Base-by-base conservation (phyloP, 1,140 invertebrate genomes). In the Cydia strobilella region DNA sequence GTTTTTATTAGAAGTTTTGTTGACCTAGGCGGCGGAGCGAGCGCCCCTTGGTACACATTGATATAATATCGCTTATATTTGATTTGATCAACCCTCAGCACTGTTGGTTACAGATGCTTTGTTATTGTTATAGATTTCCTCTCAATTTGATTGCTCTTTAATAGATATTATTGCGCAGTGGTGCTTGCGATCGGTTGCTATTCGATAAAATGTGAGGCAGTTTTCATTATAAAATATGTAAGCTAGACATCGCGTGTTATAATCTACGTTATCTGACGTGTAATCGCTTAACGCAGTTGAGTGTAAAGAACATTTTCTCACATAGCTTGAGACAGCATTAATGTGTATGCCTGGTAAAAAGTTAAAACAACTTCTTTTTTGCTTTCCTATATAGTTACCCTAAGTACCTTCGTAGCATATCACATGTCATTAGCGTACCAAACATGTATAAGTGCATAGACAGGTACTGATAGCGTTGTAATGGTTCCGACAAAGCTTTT, bases 1-100 rank as follows among this genome's bases (percentile, higher is more conserved):
- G 85, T 90, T 90, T 88, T 89, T 91, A 90, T 90, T 90, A 82
- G 86, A 86, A 81, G 73, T 84, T 85, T 39, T 89, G 89, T 90
- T 90, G 84, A 80, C 83, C 76, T 72, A 84, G 79, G 80, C 84
- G 85, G 82, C 81, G 81, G 78, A 83, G 80, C 81, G 82, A 73
- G 69, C 79, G 77, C 81, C 86, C 79, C 78, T 85, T 69, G 84
- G 79, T 81, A 79, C 82, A 83, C 84, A 83, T 75, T 78, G 80
- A 84, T 80, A 86, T 86, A 85, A 86, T 86, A 88, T 86, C 75
- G 83, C 79, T 81, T 84, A 85, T 86, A 86, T 86, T 88, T 86
- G 84, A 82, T 84, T 86, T 84, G 82, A 81, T 82, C 79, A 73
- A 74, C 84, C 83, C 83, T 81, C 81, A 51, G 51, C 45, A 27